These are phyloP conservation scores for Tenualosa thibaudeaui DNA, from an alignment of 2,797 vertebrate species.

Conservation along the genomic window DNA sequence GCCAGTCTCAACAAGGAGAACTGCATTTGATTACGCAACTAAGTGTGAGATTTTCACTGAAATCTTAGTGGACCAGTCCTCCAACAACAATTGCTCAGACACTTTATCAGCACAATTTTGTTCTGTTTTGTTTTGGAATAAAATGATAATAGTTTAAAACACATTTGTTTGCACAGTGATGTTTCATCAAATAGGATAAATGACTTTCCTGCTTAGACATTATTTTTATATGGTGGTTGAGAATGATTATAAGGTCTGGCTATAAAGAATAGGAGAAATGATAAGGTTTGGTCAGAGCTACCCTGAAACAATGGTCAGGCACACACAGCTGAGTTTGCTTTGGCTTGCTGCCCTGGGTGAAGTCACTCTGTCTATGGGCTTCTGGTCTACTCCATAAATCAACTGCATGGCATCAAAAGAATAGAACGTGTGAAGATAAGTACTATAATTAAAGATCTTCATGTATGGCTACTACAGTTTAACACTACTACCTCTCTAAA, in stretches of 20 bases:
- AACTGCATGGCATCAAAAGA: background rate
- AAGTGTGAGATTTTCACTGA: background rate
- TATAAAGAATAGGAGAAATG: constrained; percentile 34
- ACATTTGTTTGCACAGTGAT: background rate
- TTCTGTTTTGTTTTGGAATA: background rate
- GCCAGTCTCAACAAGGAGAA: background rate
- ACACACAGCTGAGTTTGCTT: constrained; percentile 34
- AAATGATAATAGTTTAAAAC: background rate
- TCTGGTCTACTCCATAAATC: constrained; percentile 20
- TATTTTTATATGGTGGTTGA: constrained; percentile 28
- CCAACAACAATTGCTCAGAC: background rate
- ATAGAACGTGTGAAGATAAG: background rate
- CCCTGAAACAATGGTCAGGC: constrained; percentile 41
- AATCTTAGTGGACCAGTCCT: background rate
- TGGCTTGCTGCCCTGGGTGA: constrained; percentile 34
- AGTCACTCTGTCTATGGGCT: constrained; percentile 40
- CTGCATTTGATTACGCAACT: background rate
- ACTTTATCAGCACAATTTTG: background rate
- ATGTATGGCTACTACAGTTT: background rate
- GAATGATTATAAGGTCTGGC: background rate
- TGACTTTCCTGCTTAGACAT: constrained; percentile 1
- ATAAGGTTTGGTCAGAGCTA: constrained; percentile 44
- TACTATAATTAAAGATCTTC: background rate
- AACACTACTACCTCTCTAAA: no score
- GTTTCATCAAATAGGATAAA: background rate